phyloP scores from a whole-genome alignment of 1,140 invertebrate species.

The Dendroctonus valens region DNA sequence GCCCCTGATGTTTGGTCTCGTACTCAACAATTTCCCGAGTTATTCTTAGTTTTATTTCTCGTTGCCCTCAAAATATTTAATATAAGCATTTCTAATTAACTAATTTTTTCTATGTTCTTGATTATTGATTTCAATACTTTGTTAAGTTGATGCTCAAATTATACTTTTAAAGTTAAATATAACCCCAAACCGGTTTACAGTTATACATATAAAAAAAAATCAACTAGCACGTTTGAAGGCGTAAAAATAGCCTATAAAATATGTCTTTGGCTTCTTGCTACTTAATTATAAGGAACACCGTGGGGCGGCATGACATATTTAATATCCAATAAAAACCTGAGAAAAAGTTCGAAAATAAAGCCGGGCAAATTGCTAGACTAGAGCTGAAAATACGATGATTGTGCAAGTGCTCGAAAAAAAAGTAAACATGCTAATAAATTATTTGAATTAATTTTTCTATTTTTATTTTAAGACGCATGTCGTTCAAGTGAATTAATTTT shows the following conservation, averaged over 20 bases:
- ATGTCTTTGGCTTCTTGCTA: constrained; percentile 5
- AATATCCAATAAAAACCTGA: constrained; percentile 16
- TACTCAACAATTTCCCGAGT: no score
- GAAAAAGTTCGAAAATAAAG: background rate
- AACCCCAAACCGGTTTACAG: no score
- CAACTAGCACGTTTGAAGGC: no score
- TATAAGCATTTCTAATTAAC: no score
- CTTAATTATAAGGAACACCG: constrained; percentile 3
- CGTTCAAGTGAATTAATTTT: constrained; percentile 12
- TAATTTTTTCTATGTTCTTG: no score
- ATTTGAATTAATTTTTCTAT: constrained; percentile 26
- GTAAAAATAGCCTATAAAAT: constrained; percentile 10
- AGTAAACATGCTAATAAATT: constrained; percentile 25
- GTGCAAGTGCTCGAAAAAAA: constrained; percentile 14
- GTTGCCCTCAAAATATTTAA: no score
- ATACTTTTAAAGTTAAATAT: no score
- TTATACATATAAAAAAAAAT: no score
- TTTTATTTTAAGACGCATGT: constrained; percentile 17
- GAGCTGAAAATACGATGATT: constrained; percentile 9
- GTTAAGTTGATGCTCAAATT: no score
- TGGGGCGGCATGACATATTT: constrained; percentile 11
- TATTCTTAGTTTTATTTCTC: no score
- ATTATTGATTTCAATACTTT: no score
- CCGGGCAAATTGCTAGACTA: constrained; percentile 3
- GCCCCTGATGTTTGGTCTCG: no score